A percentile compares a stretch with the other conserved stretches of the same genome.
Evolutionary conservation across 2,888 invertebrate genomes (phyloP).

Genomic region (Odontothrips loti): DNA sequence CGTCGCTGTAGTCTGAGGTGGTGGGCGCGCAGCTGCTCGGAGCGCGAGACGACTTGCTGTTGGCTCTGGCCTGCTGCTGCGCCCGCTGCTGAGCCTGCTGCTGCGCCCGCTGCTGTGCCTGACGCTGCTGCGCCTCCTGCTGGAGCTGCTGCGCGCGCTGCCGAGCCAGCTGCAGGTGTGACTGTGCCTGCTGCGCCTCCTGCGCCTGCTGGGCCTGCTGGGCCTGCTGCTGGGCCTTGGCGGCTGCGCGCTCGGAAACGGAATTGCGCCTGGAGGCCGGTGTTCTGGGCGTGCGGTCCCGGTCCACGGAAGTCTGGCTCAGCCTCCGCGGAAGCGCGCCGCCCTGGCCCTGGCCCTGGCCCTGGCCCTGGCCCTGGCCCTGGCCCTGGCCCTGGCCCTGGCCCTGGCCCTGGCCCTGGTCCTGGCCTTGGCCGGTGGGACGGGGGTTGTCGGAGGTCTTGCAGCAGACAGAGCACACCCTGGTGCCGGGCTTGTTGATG

Average conservation of each 20-base stretch:
- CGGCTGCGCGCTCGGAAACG: background rate
- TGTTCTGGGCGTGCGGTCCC: constrained; percentile 30
- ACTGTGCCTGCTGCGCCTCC: background rate
- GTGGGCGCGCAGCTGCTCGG: background rate
- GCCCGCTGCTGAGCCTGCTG: background rate
- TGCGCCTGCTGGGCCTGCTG: background rate
- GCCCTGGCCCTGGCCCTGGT: constrained; percentile 31
- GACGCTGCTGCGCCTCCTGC: background rate
- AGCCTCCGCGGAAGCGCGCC: background rate
- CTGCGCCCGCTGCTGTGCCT: background rate
- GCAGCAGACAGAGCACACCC: constrained; percentile 81
- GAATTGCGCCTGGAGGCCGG: constrained; percentile 33
- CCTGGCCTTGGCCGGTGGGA: constrained; percentile 37
- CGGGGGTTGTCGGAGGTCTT: constrained; percentile 58
- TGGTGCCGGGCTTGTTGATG: constrained; percentile 72
- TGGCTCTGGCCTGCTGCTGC: constrained; percentile 18
- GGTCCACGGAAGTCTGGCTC: constrained; percentile 32
- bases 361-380: constrained; percentile 30
- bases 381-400: background rate
- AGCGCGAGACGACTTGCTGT: background rate
- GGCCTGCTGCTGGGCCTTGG: background rate
- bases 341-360: constrained; percentile 23
- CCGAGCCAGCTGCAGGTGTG: background rate
- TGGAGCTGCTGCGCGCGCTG: background rate
- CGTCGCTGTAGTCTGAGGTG: constrained; percentile 2